Percentiles rank a stretch among this genome's conserved stretches.
Conservation (phyloP, 2,797 vertebrate genomes). For the Mastacembelus armatus region DNA sequence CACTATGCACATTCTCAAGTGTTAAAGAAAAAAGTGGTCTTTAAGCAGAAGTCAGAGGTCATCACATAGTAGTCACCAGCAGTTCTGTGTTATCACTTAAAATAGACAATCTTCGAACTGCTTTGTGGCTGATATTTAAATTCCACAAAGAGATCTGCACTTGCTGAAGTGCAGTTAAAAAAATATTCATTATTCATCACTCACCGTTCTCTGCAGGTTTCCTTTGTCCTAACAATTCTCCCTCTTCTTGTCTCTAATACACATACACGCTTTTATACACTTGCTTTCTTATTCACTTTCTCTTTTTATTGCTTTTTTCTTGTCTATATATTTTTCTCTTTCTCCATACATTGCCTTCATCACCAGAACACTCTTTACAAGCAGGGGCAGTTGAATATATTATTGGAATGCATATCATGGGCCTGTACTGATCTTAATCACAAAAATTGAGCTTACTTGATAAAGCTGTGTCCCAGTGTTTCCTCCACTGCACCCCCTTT, state of each 20-base stretch:
- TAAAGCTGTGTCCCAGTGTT: slow-evolving; percentile 20
- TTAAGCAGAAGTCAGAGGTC: slow-evolving; percentile 48
- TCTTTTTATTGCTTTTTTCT: not conserved
- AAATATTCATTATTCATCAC: slow-evolving; percentile 69
- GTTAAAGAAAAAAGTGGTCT: not conserved
- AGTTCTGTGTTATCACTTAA: slow-evolving; percentile 48
- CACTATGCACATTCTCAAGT: slow-evolving; percentile 14
- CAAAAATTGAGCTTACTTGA: slow-evolving; percentile 49
- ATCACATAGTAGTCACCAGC: slow-evolving; percentile 32
- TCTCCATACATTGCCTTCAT: not conserved
- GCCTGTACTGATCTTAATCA: slow-evolving; percentile 51
- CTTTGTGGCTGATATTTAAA: slow-evolving; percentile 65
- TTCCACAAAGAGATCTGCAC: slow-evolving; percentile 62
- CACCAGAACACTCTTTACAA: not conserved
- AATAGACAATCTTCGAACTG: slow-evolving; percentile 57
- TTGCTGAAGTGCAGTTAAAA: slow-evolving; percentile 56
- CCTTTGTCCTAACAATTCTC: slow-evolving; percentile 42
- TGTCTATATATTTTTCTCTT: slow-evolving; percentile 5
- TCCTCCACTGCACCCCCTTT: not conserved
- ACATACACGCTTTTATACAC: slow-evolving; percentile 1
- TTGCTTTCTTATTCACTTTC: slow-evolving; percentile 8
- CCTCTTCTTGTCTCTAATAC: slow-evolving; percentile 12
- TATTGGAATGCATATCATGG: slow-evolving; percentile 32
- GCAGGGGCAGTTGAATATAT: slow-evolving; percentile 14
- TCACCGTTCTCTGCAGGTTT: slow-evolving; percentile 61